A percentile compares a stretch with the other conserved stretches of the same genome.
Evolutionary conservation across 35 echinoderm and acorn worm genomes (phyloP).

Genomic region (Diadema setosum): DNA sequence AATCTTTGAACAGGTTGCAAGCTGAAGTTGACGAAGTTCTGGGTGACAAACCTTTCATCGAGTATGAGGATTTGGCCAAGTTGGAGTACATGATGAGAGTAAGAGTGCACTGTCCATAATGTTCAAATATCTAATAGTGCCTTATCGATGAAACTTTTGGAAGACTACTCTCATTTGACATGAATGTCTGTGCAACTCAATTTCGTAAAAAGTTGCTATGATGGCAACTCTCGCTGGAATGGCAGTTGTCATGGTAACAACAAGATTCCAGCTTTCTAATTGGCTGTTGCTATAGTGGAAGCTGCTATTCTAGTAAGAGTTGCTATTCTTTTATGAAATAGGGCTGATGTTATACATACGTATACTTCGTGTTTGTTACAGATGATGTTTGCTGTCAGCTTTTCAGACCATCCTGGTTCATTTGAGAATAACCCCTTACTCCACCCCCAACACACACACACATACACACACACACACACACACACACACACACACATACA

Average conservation of each 20-base stretch:
- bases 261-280: not conserved
- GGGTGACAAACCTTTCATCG: not conserved
- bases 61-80: not conserved
- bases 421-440: not conserved
- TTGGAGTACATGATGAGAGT: not conserved
- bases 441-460: too few species aligned
- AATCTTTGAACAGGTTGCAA: not conserved
- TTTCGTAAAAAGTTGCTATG: not conserved
- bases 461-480: too few species aligned
- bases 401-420: not conserved
- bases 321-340: too few species aligned
- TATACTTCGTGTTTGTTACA: too few species aligned
- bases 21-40: conserved; percentile 2
- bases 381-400: not conserved
- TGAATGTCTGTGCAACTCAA: not conserved
- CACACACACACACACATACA: too few species aligned
- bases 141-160: not conserved
- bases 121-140: not conserved
- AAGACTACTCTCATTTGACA: not conserved
- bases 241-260: not conserved
- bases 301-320: too few species aligned
- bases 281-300: not conserved
- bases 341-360: too few species aligned
- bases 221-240: not conserved
- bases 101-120: not conserved